phyloP scores from a whole-genome alignment of 2,113 vertebrate genomes.

The Dromas ardeola region DNA sequence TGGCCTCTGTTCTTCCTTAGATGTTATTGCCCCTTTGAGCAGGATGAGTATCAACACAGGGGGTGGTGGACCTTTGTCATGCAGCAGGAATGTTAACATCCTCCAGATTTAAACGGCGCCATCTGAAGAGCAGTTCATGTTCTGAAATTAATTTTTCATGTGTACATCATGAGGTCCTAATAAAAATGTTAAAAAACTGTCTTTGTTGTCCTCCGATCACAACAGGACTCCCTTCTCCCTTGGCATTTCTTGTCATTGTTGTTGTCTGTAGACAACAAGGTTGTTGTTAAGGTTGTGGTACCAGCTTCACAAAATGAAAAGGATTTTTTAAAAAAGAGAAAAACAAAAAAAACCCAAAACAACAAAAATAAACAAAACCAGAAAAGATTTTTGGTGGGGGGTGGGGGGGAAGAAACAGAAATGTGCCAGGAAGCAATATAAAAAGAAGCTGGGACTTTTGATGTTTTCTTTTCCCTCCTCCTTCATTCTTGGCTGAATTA shows the following conservation, averaged over 20 bases:
- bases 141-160: slow-evolving; percentile 66
- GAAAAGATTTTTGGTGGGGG: neutral
- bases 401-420: neutral
- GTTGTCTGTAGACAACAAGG: neutral
- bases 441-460: slow-evolving; percentile 42
- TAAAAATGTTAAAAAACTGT: slow-evolving; percentile 31
- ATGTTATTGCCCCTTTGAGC: slow-evolving; percentile 1
- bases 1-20: neutral
- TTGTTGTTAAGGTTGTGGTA: slow-evolving; percentile 25
- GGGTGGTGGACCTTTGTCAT: slow-evolving; percentile 26
- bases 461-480: slow-evolving; percentile 36
- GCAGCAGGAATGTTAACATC: slow-evolving; percentile 43
- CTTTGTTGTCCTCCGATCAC: neutral
- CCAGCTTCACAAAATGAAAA: neutral
- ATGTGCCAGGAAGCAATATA: slow-evolving; percentile 39
- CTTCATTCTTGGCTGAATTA: slow-evolving; percentile 40
- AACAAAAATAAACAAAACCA: neutral
- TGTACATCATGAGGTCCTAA: slow-evolving; percentile 63
- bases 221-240: neutral
- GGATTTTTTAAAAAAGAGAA: neutral
- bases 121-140: slow-evolving; percentile 50
- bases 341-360: neutral
- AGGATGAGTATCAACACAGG: neutral
- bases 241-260: neutral
- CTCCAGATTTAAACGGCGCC: slow-evolving; percentile 18